Base-by-base conservation (phyloP, 2,888 invertebrate genomes). In the Cephus pygmeus region DNA sequence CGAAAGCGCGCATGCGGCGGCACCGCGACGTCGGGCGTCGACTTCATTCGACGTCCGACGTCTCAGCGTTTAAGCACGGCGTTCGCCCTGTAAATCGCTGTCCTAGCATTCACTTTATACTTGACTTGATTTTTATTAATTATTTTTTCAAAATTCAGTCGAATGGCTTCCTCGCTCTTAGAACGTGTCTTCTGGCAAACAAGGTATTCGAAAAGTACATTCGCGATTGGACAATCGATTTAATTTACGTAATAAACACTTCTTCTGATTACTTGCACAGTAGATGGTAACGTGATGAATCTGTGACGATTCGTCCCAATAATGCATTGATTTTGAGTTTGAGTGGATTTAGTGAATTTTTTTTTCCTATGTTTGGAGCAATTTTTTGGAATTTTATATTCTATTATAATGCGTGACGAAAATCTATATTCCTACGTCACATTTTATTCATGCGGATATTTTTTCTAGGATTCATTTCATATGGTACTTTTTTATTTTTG, bases 1-100 rank as follows among this genome's bases (percentile, higher is more conserved):
- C 76, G 69, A 77, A 40, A 40, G 40, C 23, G 40, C 83, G 81
- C 85, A 87, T 40, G 40, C 40, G 85, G 85, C 85, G 85, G 86
- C 85, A 83, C 83, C 84, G 78, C 81, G 83, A 83, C 82, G 83
- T 83, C 79, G 31, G 74, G 79, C 80, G 76, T 83, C 83, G 82
- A 75, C 79, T 83, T 86, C 89, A 89, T 85, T 89, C 86, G 84
- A 82, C 81, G 81, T 83, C 85, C 79, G 84, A 83, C 87, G 81
- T 85, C 84, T 84, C 81, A 82, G 82, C 85, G 84, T 82, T 82
- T 82, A 81, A 81, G 80, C 81, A 86, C 81, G 79, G 23, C 40
- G 40, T 40, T 79, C 76, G 73, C 76, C 56, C 77, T 30, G 76
- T 12, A 31, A 76, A 77, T 77, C 75, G 69, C 36, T 75, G 12